phyloP scores from a whole-genome alignment of 2,113 vertebrate genomes.

The Sander vitreus region DNA sequence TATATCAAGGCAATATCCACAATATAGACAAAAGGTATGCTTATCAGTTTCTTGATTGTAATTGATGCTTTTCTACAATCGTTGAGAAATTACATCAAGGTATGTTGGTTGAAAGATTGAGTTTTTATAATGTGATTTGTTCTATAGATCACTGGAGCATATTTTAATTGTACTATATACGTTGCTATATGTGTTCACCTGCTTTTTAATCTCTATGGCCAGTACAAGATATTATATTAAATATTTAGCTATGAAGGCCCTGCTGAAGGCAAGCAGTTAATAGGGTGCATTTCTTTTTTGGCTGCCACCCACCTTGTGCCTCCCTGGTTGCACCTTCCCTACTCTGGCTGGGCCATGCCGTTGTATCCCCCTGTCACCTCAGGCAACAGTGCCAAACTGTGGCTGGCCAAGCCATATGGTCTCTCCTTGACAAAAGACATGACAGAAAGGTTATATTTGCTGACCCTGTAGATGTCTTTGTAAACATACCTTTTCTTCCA shows the following conservation, averaged over 20 bases:
- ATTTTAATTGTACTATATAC: not conserved
- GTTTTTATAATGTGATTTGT: not conserved
- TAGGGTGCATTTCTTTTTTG: conserved; percentile 64
- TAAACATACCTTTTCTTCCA: conserved; percentile 14
- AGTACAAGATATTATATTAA: not conserved
- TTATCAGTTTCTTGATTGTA: conserved; percentile 29
- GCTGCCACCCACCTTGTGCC: conserved; percentile 52
- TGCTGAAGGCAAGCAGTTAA: conserved; percentile 35
- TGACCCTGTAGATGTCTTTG: conserved; percentile 30
- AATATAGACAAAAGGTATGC: not conserved
- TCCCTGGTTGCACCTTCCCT: conserved; percentile 50
- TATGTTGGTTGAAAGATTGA: conserved; percentile 6
- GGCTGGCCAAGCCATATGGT: conserved; percentile 75
- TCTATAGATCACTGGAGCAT: not conserved
- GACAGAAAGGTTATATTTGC: conserved; percentile 53
- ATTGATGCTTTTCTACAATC: conserved; percentile 24
- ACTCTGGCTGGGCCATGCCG: conserved; percentile 55
- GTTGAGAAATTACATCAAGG: not conserved
- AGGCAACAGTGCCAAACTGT: conserved; percentile 64
- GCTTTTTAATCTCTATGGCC: conserved; percentile 7
- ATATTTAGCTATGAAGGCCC: conserved; percentile 16
- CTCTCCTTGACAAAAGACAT: conserved; percentile 66
- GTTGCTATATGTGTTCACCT: not conserved
- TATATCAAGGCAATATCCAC: not conserved
- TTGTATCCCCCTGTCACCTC: conserved; percentile 63